A percentile compares a stretch with the other conserved stretches of the same genome.
Conservation (phyloP, 2,888 invertebrate species). For the Oscheius sp. region DNA sequence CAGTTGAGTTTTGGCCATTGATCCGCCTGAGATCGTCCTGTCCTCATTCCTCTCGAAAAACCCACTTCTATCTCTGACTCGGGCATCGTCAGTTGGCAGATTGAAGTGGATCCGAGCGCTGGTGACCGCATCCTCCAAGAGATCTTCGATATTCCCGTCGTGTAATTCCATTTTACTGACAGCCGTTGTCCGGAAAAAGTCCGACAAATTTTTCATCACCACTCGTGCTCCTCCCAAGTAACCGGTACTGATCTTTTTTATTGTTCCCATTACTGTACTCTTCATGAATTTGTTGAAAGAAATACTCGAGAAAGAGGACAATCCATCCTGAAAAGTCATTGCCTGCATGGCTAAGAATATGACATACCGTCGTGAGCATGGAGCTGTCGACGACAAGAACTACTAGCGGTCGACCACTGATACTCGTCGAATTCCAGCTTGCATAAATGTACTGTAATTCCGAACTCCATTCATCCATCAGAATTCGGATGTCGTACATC, state of each 20-base stretch:
- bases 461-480: constrained; percentile 82
- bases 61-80: constrained; percentile 30
- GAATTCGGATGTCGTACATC: constrained; percentile 95
- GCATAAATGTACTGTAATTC: constrained; percentile 78
- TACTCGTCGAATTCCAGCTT: constrained; percentile 96
- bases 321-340: constrained; percentile 50
- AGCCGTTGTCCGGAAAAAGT: constrained; percentile 96
- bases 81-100: constrained; percentile 47
- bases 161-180: constrained; percentile 88
- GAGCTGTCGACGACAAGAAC: constrained; percentile 85
- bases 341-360: background rate
- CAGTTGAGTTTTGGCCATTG: constrained; percentile 1
- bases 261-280: constrained; percentile 87
- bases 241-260: constrained; percentile 96
- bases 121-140: constrained; percentile 29
- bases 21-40: background rate
- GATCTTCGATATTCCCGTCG: constrained; percentile 52
- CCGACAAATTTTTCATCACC: constrained; percentile 90
- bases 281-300: constrained; percentile 63
- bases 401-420: constrained; percentile 94
- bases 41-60: background rate
- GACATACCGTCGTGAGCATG: constrained; percentile 73
- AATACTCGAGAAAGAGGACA: constrained; percentile 57
- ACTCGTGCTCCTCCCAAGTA: constrained; percentile 97
- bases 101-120: constrained; percentile 50